Evolutionary conservation across 2,888 invertebrate genomes (phyloP).

Genomic region (Mimachlamys varia): DNA sequence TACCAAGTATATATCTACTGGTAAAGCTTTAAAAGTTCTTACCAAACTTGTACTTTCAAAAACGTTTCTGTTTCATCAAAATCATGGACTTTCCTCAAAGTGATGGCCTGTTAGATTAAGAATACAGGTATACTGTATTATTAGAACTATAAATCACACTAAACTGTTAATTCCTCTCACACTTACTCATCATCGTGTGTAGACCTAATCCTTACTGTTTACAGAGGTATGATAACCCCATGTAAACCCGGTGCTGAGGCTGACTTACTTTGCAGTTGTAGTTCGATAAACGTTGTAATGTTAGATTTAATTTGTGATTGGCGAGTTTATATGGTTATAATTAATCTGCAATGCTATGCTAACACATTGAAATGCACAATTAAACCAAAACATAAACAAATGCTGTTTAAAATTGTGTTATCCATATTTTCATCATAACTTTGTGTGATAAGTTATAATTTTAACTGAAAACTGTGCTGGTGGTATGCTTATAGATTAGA

Average conservation of each 20-base stretch:
- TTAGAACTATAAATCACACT: not conserved
- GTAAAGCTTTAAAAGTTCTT: no score
- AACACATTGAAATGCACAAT: not conserved
- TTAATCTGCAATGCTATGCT: not conserved
- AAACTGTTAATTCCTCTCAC: not conserved
- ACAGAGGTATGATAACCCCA: no score
- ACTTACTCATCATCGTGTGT: not conserved
- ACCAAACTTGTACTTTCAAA: not conserved
- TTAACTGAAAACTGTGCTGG: not conserved
- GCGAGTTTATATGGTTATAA: not conserved
- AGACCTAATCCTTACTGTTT: not conserved
- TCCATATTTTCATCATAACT: not conserved
- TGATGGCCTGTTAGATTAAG: not conserved
- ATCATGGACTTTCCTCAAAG: not conserved
- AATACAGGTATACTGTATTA: not conserved
- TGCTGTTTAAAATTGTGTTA: not conserved
- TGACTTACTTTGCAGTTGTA: not conserved
- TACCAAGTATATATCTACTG: no score
- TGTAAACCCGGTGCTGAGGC: not conserved
- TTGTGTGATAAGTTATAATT: not conserved
- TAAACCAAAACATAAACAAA: no score
- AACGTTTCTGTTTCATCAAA: not conserved
- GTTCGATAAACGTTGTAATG: not conserved
- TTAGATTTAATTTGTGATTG: slow-evolving; percentile 9
- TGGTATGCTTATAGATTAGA: not conserved